Percentiles rank a stretch among this genome's conserved stretches.
Conservation (phyloP, 2,888 invertebrate genomes). For the Volucella inflata region DNA sequence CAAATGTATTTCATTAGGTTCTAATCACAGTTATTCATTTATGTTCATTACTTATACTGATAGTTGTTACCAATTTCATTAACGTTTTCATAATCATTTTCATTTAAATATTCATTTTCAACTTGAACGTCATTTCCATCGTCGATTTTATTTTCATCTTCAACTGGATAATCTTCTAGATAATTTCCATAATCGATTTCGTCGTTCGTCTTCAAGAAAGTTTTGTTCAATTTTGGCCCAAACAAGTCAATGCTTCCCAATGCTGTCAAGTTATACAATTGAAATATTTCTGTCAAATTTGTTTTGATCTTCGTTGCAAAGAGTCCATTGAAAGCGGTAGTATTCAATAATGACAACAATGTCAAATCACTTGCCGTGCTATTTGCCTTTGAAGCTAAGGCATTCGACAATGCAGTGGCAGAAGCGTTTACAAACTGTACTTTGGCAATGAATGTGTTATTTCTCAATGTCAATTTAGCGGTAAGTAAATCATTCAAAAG, state of each 20-base stretch:
- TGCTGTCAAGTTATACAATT: slow-evolving; percentile 2
- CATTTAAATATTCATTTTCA: no score
- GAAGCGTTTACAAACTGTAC: slow-evolving; percentile 34
- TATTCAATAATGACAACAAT: background rate
- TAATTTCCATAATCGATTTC: background rate
- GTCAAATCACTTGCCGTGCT: background rate
- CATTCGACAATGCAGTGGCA: background rate
- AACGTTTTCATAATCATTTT: no score
- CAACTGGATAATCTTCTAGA: background rate
- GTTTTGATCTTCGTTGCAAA: slow-evolving; percentile 8
- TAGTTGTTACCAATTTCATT: no score
- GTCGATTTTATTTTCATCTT: slow-evolving; percentile 12
- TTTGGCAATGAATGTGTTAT: slow-evolving; percentile 14
- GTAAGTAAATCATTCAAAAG: slow-evolving; percentile 2
- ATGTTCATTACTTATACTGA: no score
- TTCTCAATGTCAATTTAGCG: slow-evolving; percentile 20
- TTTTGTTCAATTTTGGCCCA: slow-evolving; percentile 17
- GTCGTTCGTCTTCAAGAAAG: background rate
- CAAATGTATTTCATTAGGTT: background rate
- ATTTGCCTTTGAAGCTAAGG: slow-evolving; percentile 16
- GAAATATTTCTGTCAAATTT: background rate
- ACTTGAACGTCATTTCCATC: background rate
- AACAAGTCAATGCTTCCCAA: background rate
- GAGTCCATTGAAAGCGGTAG: background rate
- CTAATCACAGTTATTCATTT: no score